phyloP scores from a whole-genome alignment of 2,797 vertebrate species.

The Chelon labrosus region DNA sequence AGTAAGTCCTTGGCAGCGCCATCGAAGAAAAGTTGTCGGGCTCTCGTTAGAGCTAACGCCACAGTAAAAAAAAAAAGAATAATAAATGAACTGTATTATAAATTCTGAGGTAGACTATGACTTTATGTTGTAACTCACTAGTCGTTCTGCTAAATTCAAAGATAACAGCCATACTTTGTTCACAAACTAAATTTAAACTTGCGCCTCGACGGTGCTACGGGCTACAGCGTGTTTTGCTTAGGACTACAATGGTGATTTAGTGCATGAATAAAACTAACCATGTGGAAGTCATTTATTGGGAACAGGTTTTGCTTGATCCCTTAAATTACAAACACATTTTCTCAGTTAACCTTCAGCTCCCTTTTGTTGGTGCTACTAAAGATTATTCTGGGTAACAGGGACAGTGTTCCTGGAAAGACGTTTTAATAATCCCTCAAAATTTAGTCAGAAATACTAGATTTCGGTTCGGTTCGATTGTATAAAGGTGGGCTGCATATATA shows the following conservation, averaged over 20 bases:
- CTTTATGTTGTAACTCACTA: slow-evolving; percentile 3
- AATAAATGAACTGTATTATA: neutral
- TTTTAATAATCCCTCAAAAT: neutral
- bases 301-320: neutral
- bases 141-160: slow-evolving; percentile 1
- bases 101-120: neutral
- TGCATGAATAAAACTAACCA: no score
- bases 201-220: neutral
- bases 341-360: neutral
- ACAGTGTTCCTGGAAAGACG: neutral
- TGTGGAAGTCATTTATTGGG: neutral
- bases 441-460: neutral
- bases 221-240: neutral
- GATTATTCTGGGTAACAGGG: neutral
- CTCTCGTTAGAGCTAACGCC: slow-evolving; percentile 3
- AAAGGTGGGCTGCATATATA: neutral
- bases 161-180: neutral
- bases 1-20: neutral
- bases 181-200: neutral
- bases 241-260: neutral
- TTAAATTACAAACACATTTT: neutral
- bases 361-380: neutral
- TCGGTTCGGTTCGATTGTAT: neutral
- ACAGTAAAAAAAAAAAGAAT: neutral
- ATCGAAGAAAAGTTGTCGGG: neutral